phyloP scores from a whole-genome alignment of 2,113 vertebrate species.

The Pollachius pollachius region DNA sequence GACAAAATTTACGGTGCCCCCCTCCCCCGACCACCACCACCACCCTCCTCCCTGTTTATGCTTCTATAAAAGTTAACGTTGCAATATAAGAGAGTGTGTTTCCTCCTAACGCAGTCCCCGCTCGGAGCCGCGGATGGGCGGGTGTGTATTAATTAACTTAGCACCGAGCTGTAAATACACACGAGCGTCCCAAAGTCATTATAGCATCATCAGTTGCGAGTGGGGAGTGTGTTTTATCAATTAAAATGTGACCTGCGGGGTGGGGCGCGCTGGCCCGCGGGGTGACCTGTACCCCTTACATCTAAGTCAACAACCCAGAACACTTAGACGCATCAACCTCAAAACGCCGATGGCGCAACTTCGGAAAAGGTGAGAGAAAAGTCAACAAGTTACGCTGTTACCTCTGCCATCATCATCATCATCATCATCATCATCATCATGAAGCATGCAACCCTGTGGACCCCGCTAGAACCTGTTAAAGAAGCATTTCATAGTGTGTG shows the following conservation, averaged over 20 bases:
- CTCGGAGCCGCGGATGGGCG: constrained; percentile 6
- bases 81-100: constrained; percentile 61
- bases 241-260: constrained; percentile 33
- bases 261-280: constrained; percentile 34
- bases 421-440: neutral
- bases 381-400: constrained; percentile 8
- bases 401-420: neutral
- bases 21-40: constrained; percentile 8
- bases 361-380: constrained; percentile 16
- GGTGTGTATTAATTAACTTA: constrained; percentile 49
- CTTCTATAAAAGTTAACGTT: constrained; percentile 61
- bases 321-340: constrained; percentile 4
- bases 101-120: constrained; percentile 30
- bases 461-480: neutral
- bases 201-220: constrained; percentile 66
- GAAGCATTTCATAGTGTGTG: neutral
- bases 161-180: constrained; percentile 48
- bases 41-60: constrained; percentile 49
- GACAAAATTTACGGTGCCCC: constrained; percentile 55
- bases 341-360: neutral
- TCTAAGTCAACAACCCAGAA: constrained; percentile 10
- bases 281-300: constrained; percentile 28
- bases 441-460: neutral
- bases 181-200: constrained; percentile 55
- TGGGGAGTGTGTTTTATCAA: constrained; percentile 50